Conservation (phyloP, 2,888 invertebrate genomes). For the Scrobipalpa costella region DNA sequence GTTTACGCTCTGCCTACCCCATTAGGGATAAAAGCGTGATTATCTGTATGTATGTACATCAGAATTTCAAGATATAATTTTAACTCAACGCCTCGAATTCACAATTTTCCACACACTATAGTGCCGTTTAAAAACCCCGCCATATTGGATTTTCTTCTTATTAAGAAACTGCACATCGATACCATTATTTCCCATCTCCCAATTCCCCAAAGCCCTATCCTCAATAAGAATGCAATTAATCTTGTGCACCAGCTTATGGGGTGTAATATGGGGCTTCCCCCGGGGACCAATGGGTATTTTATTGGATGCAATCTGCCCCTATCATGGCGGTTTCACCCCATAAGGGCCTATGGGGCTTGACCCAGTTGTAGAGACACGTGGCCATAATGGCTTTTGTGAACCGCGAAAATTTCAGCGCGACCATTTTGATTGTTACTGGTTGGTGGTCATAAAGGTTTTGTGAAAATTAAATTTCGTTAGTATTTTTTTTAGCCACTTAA, state of each 20-base stretch:
- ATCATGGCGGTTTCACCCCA: slow-evolving; percentile 7
- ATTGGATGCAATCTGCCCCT: slow-evolving; percentile 20
- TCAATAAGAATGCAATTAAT: slow-evolving; percentile 11
- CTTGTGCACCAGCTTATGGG: background rate
- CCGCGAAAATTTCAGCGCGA: too few relatives aligned
- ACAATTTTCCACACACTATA: too few relatives aligned
- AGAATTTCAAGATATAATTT: too few relatives aligned
- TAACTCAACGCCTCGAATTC: too few relatives aligned
- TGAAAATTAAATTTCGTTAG: too few relatives aligned
- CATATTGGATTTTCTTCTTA: background rate
- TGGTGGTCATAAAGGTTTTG: too few relatives aligned
- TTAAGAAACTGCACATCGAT: background rate
- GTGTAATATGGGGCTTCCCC: background rate
- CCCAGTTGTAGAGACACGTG: background rate
- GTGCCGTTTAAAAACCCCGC: too few relatives aligned
- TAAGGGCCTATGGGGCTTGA: slow-evolving; percentile 1
- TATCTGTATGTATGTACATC: too few relatives aligned
- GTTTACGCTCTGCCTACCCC: too few relatives aligned
- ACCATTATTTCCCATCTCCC: slow-evolving; percentile 3
- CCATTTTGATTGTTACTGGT: too few relatives aligned
- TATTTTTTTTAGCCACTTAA: too few relatives aligned
- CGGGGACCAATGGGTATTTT: slow-evolving; percentile 3
- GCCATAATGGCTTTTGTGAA: background rate
- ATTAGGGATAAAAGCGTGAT: too few relatives aligned
- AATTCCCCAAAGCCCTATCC: background rate